These are phyloP conservation scores for Platycheirus rosarum DNA, from an alignment of 2,888 invertebrate genomes.

Conservation along the genomic window DNA sequence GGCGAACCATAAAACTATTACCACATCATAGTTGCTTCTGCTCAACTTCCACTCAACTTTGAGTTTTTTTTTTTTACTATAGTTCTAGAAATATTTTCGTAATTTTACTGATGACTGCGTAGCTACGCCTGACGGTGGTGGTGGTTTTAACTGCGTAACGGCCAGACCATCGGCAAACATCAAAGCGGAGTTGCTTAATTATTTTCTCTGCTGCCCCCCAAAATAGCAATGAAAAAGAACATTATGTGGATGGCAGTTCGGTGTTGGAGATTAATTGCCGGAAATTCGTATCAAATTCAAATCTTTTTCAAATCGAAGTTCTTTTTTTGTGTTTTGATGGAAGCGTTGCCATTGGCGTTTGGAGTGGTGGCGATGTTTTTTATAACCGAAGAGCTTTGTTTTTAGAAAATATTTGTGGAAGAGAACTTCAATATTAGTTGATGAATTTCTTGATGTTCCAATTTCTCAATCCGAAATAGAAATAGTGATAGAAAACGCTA, in stretches of 20 bases:
- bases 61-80: constrained; percentile 1
- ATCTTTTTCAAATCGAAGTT: constrained; percentile 3
- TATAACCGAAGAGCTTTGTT: no score
- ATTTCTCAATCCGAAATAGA: no score
- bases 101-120: constrained; percentile 24
- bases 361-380: not conserved
- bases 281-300: constrained; percentile 21
- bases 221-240: not conserved
- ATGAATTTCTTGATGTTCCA: no score
- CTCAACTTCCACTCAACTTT: not conserved
- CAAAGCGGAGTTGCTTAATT: constrained; percentile 19
- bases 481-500: no score
- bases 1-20: constrained; percentile 49
- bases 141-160: constrained; percentile 6
- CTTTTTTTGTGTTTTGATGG: constrained; percentile 8
- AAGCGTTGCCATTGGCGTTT: not conserved
- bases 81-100: constrained; percentile 22
- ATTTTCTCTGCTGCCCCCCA: constrained; percentile 1
- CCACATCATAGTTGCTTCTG: constrained; percentile 53
- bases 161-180: not conserved
- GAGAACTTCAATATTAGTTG: no score
- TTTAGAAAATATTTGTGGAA: no score
- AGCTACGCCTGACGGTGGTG: not conserved
- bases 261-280: constrained; percentile 21
- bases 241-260: not conserved